phyloP scores from a whole-genome alignment of 2,888 invertebrate genomes.

The Brachypalpus laphriformis region DNA sequence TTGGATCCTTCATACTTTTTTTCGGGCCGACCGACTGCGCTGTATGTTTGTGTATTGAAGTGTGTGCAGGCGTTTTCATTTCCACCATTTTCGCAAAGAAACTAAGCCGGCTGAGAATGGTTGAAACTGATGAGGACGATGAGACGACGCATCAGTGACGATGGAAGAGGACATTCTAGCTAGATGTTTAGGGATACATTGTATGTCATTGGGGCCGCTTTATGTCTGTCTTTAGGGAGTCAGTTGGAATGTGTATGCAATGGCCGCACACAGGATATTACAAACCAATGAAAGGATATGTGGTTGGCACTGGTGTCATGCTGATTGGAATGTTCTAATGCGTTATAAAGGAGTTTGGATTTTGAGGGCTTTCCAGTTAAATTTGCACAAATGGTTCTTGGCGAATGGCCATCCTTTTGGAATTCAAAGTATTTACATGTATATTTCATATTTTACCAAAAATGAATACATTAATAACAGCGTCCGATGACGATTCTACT shows the following conservation, averaged over 20 bases:
- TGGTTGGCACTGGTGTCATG: slow-evolving; percentile 52
- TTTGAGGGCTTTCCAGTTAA: neutral
- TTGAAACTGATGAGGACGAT: slow-evolving; percentile 53
- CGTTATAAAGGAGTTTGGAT: slow-evolving; percentile 13
- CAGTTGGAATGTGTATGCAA: slow-evolving; percentile 44
- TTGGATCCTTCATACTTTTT: slow-evolving; percentile 61
- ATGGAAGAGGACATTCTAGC: slow-evolving; percentile 54
- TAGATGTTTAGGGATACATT: slow-evolving; percentile 50
- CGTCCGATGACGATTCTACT: too few relatives aligned
- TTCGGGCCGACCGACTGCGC: slow-evolving; percentile 20
- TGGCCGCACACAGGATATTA: slow-evolving; percentile 55
- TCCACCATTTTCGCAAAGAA: slow-evolving; percentile 60
- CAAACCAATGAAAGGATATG: slow-evolving; percentile 58
- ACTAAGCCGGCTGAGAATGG: slow-evolving; percentile 33
- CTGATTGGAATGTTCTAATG: slow-evolving; percentile 24
- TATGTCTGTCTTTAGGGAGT: slow-evolving; percentile 21
- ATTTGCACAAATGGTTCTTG: neutral
- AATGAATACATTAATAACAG: too few relatives aligned
- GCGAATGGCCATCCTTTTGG: neutral
- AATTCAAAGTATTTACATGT: too few relatives aligned
- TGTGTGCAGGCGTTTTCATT: slow-evolving; percentile 58
- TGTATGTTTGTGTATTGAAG: slow-evolving; percentile 48
- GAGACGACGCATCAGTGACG: slow-evolving; percentile 60
- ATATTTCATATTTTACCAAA: too few relatives aligned
- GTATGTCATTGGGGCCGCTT: slow-evolving; percentile 21